Base-by-base conservation (phyloP, 2,888 invertebrate species). In the Eristalis tenax region DNA sequence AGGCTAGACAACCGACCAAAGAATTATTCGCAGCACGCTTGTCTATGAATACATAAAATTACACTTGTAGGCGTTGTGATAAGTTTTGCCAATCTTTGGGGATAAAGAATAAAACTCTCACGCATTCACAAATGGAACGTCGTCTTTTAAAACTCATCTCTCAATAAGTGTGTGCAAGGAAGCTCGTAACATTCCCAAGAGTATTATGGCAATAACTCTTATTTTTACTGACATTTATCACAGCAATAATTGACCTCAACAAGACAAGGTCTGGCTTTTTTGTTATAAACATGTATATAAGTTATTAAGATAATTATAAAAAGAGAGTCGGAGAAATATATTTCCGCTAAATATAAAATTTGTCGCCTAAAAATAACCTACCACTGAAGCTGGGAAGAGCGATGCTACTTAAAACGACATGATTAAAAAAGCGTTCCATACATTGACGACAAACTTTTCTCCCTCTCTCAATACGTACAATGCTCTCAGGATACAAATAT, bases 221-320 rank as follows among this genome's bases (percentile, higher is more conserved):
- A 18, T 8, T 18, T 26, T 26, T 13, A 28, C 23, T 23, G 59
- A 26, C 59, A 59, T 23, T 28, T 59, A 59, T 59, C 59, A 26
- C 26, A 59, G 68, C 26, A 78, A 83, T 56, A 18, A 35, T 74
- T 86, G 83, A 86, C 78, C 86, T 86, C 78, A 86, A 35, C 86
- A 86, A 75, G 83, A 83, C 86, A 83, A 86, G 86, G 86, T 82
- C 74, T 75, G 81, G 50, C 23, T 65, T 85, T 32, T 69, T 57
- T 66, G 66, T 71, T 57, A 84, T 38, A 70, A 70, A 70, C 32
- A 40, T 13, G 38, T 18, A 32, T 50, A 32, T 32, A 32, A 28
- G 38, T 28, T 22, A n/a, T 26, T 8, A 65, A 56, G 43, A 23
- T 11, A 59, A 13, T 50, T 64, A 26, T 50, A 57, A 56, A 64